Conservation (phyloP, 2,113 vertebrate genomes). For the Cottus gobio region DNA sequence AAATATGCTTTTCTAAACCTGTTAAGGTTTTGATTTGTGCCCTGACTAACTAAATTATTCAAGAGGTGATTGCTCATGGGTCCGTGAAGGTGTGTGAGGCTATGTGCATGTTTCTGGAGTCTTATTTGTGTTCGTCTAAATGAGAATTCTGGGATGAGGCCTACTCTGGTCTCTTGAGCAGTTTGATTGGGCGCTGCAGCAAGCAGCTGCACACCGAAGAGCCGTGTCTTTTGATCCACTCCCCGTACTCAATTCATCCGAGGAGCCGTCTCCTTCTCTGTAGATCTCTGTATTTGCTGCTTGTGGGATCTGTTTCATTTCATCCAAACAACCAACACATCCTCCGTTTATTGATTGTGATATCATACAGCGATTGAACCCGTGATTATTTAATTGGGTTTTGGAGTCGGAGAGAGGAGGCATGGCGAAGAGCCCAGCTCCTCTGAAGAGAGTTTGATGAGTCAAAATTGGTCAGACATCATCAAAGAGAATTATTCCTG, state of each 20-base stretch:
- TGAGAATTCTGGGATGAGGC: conserved; percentile 37
- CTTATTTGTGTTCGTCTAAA: conserved; percentile 44
- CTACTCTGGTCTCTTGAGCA: conserved; percentile 37
- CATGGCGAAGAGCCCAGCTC: conserved; percentile 50
- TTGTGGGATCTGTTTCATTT: conserved; percentile 54
- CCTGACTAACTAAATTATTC: conserved; percentile 65
- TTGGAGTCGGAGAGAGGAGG: conserved; percentile 42
- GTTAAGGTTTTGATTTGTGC: conserved; percentile 55
- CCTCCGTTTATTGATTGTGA: conserved; percentile 58
- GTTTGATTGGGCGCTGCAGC: conserved; percentile 54
- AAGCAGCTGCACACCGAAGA: conserved; percentile 47
- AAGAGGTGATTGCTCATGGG: conserved; percentile 31
- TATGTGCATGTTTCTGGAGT: conserved; percentile 14
- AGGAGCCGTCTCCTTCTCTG: conserved; percentile 45
- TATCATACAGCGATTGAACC: conserved; percentile 55
- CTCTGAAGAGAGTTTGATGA: conserved; percentile 54
- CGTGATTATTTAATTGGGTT: conserved; percentile 69
- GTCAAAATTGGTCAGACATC: conserved; percentile 52
- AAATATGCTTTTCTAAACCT: conserved; percentile 64
- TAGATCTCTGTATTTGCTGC: conserved; percentile 19
- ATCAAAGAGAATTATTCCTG: conserved; percentile 25
- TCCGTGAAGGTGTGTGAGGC: conserved; percentile 36
- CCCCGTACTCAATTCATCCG: conserved; percentile 30
- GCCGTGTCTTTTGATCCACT: conserved; percentile 46
- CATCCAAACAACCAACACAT: conserved; percentile 48